Evolutionary conservation across 2,113 vertebrate species (phyloP).

Genomic region (Macquaria ambigua): DNA sequence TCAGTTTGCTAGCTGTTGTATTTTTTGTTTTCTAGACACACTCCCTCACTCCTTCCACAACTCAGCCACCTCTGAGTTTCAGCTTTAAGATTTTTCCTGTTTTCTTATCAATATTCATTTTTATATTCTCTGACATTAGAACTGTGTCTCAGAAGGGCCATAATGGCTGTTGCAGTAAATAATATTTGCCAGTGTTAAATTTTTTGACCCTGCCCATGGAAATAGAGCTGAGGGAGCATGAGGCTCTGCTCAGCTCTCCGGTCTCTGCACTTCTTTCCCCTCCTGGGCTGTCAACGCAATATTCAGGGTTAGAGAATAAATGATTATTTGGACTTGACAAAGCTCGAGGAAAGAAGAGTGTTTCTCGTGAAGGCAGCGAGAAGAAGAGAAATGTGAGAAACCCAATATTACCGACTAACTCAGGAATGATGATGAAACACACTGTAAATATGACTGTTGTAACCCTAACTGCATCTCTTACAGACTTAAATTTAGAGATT

Average conservation of each 20-base stretch:
- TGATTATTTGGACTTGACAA: conserved; percentile 60
- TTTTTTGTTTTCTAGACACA: background rate
- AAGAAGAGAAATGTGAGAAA: conserved; percentile 23
- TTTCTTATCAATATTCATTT: background rate
- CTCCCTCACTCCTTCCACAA: background rate
- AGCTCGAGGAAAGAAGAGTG: conserved; percentile 18
- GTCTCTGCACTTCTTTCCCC: conserved; percentile 43
- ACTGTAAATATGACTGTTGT: conserved; percentile 60
- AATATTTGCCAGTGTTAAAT: conserved; percentile 55
- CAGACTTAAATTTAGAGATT: conserved; percentile 61
- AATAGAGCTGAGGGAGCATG: conserved; percentile 44
- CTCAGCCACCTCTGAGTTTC: background rate
- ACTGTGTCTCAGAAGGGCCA: conserved; percentile 29
- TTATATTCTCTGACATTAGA: background rate
- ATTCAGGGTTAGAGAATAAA: conserved; percentile 58
- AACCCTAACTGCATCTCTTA: conserved; percentile 52
- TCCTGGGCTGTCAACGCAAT: conserved; percentile 46
- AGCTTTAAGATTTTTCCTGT: background rate
- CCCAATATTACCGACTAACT: conserved; percentile 29
- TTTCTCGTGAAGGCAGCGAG: conserved; percentile 25
- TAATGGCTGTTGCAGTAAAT: conserved; percentile 55
- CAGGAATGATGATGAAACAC: conserved; percentile 57
- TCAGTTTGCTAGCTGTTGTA: background rate
- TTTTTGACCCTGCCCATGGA: conserved; percentile 61
- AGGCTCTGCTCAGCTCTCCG: conserved; percentile 14